Percentiles rank a stretch among this genome's conserved stretches.
phyloP scores from a whole-genome alignment of 2,888 invertebrate species.

The Antheraea yamamai region DNA sequence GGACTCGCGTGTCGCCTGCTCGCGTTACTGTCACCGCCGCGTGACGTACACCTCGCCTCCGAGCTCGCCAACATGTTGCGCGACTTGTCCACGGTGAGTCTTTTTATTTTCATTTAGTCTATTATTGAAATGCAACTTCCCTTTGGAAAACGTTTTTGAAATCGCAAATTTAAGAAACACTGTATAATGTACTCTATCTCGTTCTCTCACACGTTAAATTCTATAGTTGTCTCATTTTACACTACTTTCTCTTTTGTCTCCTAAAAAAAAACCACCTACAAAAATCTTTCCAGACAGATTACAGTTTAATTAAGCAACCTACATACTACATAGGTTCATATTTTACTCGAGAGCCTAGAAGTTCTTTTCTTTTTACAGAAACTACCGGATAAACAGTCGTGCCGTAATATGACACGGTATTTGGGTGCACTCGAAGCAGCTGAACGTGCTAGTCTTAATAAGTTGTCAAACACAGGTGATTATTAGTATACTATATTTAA shows the following conservation, averaged over 20 bases:
- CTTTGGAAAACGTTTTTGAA: no score
- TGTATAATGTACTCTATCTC: no score
- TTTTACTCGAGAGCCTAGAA: background rate
- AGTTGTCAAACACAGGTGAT: slow-evolving; percentile 64
- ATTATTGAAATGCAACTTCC: background rate
- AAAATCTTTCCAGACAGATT: no score
- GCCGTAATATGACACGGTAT: slow-evolving; percentile 69
- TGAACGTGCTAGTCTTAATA: slow-evolving; percentile 64
- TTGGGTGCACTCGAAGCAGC: slow-evolving; percentile 69
- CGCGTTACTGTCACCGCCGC: slow-evolving; percentile 69
- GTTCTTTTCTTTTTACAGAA: slow-evolving; percentile 49
- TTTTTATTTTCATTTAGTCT: background rate
- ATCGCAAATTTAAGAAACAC: no score
- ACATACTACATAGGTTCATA: background rate
- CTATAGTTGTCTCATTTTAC: no score
- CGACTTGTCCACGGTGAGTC: slow-evolving; percentile 54
- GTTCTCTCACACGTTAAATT: no score
- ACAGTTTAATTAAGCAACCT: no score
- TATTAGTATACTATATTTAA: background rate
- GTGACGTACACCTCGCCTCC: slow-evolving; percentile 56
- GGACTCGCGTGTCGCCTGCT: slow-evolving; percentile 68
- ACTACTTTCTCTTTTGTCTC: no score
- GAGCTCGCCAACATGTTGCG: slow-evolving; percentile 57
- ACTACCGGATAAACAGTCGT: slow-evolving; percentile 73
- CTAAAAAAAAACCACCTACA: no score